Evolutionary conservation across 2,888 invertebrate species (phyloP).

Genomic region (Archaeoteleia sp.): DNA sequence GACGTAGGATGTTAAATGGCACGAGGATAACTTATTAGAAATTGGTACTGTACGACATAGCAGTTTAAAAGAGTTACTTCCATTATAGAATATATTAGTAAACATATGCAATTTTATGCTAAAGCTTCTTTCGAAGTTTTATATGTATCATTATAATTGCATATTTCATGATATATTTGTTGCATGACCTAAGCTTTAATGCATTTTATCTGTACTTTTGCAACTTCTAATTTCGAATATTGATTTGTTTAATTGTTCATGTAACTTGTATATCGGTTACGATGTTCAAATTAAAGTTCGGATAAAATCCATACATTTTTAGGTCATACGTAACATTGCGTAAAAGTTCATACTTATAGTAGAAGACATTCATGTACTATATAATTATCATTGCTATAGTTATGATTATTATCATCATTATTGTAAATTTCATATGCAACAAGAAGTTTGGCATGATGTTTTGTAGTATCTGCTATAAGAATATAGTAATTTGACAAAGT

Average conservation of each 20-base stretch:
- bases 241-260: conserved; percentile 27
- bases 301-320: conserved; percentile 40
- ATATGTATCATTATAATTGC: conserved; percentile 15
- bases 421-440: conserved; percentile 38
- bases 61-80: neutral
- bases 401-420: too few relatives aligned
- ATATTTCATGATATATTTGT: conserved; percentile 25
- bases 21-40: conserved; percentile 19
- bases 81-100: too few relatives aligned
- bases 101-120: neutral
- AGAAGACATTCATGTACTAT: too few relatives aligned
- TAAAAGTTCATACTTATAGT: too few relatives aligned
- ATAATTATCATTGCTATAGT: too few relatives aligned
- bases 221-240: conserved; percentile 14
- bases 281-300: too few relatives aligned
- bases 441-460: conserved; percentile 42
- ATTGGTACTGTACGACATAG: neutral
- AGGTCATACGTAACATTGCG: conserved; percentile 30
- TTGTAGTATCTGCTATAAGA: conserved; percentile 27
- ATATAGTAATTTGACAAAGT: conserved; percentile 34
- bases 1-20: too few relatives aligned
- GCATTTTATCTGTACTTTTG: conserved; percentile 50
- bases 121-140: conserved; percentile 3
- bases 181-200: conserved; percentile 47
- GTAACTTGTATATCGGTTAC: too few relatives aligned